Evolutionary conservation across 2,113 vertebrate genomes (phyloP), one percentile per base, ranked within the genome.

Genomic region (Xyliphius kryptos): DNA sequence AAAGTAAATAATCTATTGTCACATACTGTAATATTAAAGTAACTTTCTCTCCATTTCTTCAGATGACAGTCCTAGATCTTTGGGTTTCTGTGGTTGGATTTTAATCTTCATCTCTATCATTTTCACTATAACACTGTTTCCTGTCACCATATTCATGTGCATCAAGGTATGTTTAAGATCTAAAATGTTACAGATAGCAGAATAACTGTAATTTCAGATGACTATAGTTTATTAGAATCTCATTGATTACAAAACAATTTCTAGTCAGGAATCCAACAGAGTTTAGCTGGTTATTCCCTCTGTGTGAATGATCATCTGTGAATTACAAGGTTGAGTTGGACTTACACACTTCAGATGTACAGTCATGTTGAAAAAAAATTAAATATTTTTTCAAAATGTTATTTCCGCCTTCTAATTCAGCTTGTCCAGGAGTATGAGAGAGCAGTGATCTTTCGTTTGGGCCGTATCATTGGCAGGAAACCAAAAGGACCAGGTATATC

Each of bases 401-500:
- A 61, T 32, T 20, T 68, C 47, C 3, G 1, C 16, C 19, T 32
- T 4, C 15, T 47, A 12, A 17, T 56, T 22, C 72, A 95, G 92
- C 84, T 94, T 46, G 72, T 94, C 66, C 81, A 90, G 71, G 92
- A 94, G 71, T 94, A 94, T 9, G 91, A 97, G 54, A 84, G 85
- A 6, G 94, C 90, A 6, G 91, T 94, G 40, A 85, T 97, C 6
- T 94, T 95, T 67, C 75, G 86, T 6, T 86, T 95, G 48, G 91
- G 92, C 37, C 78, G 76, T 11, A 88, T 94, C 65, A 56, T 79
- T 21, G 84, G 88, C 68, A 85, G 79, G 63, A 92, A 91, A 78
- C 84, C 91, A 52, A 91, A 87, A 76, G 89, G 92, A 2, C 91
- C 92, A 85, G 92, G 94, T 95, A 81, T 37, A 67, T n/a, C n/a